These are phyloP conservation scores for Homalodisca vitripennis DNA, from an alignment of 1,140 invertebrate genomes.

Conservation along the genomic window DNA sequence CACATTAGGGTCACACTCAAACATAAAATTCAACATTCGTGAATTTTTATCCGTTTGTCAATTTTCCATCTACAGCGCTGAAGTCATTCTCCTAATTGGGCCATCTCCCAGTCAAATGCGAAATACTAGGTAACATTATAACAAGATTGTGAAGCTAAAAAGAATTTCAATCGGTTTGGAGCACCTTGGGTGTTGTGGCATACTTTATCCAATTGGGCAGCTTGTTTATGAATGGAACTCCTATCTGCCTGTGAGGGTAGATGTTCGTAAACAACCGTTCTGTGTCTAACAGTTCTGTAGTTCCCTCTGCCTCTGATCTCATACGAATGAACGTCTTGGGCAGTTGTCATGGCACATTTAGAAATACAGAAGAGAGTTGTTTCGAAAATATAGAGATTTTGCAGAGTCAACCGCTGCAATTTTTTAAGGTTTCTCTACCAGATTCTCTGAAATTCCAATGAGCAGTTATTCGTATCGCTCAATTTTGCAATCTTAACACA, in stretches of 20 bases:
- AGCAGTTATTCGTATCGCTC: too few species aligned
- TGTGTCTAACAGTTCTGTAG: neutral
- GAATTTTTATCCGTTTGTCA: too few species aligned
- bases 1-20: too few species aligned
- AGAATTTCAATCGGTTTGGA: too few species aligned
- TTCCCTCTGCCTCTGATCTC: neutral
- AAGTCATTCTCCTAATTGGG: too few species aligned
- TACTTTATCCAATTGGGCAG: neutral
- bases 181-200: neutral
- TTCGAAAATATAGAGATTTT: neutral
- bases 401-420: neutral
- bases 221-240: neutral
- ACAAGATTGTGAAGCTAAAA: too few species aligned
- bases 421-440: neutral
- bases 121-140: too few species aligned
- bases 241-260: neutral
- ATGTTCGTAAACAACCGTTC: neutral
- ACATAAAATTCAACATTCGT: too few species aligned
- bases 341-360: neutral
- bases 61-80: too few species aligned
- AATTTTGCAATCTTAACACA: neutral
- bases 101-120: too few species aligned
- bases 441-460: too few species aligned
- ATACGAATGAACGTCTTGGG: neutral
- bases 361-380: neutral